Conservation (phyloP, 2,888 invertebrate species). For the Aphelenchoides bicaudatus region DNA sequence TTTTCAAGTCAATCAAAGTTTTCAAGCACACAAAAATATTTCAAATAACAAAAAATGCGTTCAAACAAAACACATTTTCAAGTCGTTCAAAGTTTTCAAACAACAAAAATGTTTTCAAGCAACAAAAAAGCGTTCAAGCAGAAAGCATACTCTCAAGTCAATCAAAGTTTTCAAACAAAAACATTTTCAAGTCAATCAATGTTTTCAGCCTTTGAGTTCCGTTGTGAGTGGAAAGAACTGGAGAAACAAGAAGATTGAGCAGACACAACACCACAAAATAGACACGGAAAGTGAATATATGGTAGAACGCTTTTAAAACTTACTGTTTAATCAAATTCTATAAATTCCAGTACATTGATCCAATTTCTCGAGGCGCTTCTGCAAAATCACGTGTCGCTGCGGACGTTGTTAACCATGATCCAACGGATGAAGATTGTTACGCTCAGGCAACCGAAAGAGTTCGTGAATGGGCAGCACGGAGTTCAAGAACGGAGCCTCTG, state of each 20-base stretch:
- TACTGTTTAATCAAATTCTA: not conserved
- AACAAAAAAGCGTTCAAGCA: too few species aligned
- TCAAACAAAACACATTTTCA: too few species aligned
- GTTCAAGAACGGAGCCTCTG: conserved; percentile 20
- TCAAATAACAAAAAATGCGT: too few species aligned
- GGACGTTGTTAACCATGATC: conserved; percentile 29
- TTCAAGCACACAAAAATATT: too few species aligned
- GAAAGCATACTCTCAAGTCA: not conserved
- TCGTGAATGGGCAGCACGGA: conserved; percentile 30
- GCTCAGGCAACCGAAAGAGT: conserved; percentile 21
- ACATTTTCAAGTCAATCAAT: too few species aligned
- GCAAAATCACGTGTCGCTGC: conserved; percentile 34
- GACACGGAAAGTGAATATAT: conserved; percentile 26
- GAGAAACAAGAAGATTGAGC: conserved; percentile 33
- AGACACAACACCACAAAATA: conserved; percentile 28
- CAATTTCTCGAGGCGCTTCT: conserved; percentile 52
- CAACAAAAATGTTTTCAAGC: too few species aligned
- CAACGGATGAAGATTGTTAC: conserved; percentile 30
- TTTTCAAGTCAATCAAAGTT: conserved; percentile 3
- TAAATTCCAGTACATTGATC: conserved; percentile 51
- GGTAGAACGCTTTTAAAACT: conserved; percentile 17
- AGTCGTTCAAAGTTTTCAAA: conserved; percentile 8
- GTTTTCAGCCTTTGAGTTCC: conserved; percentile 32
- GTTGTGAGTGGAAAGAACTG: conserved; percentile 37
- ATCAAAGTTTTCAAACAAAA: conserved; percentile 13